Base-by-base conservation (phyloP, 2,797 vertebrate genomes). In the Coreius guichenoti region DNA sequence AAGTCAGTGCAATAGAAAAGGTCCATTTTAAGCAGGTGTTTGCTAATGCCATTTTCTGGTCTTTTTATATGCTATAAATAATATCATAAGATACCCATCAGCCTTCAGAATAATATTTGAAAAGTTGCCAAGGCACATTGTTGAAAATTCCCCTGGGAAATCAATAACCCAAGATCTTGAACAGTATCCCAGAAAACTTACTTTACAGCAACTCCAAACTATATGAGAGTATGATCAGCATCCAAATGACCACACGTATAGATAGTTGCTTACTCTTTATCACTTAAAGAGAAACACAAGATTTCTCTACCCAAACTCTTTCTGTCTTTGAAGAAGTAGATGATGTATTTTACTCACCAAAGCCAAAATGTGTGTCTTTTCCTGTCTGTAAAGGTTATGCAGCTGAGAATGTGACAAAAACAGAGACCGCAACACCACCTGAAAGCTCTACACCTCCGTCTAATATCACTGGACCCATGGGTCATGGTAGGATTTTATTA, bases 131-230 rank as follows among this genome's bases (percentile, higher is more conserved):
- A 51, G 63, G 63, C 45, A 80, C 63, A 80, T 67, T 80, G 78
- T 80, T 68, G 78, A 51, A 67, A 33, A 65, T 68, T 51, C 61
- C 29, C 78, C 19, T 5, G 63, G 61, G 78, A 80, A 80, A 80
- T 80, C 63, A 80, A 51, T 80, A 80, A n/a, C 63, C 26, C 63
- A 68, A 68, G 43, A 68, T 68, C 63, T 68, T 80, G 63, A 80
- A 68, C 78, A 31, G 63, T 23, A 33, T 80, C 63, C 78, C 78
- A 80, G 78, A 80, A 80, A 80, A 33, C 78, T 2, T 49, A 49
- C 12, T 68, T 80, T 68, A 47, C 26, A 13, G 78, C 78, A 51
- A 31, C n/a, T 79, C 58, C 26, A 21, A 65, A 68, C 49, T 80
- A 49, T 80, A 33, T 14, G 78, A 80, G 78, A 65, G 72, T n/a